These are phyloP conservation scores for Rana temporaria DNA, from an alignment of 2,113 vertebrate genomes.

Conservation along the genomic window DNA sequence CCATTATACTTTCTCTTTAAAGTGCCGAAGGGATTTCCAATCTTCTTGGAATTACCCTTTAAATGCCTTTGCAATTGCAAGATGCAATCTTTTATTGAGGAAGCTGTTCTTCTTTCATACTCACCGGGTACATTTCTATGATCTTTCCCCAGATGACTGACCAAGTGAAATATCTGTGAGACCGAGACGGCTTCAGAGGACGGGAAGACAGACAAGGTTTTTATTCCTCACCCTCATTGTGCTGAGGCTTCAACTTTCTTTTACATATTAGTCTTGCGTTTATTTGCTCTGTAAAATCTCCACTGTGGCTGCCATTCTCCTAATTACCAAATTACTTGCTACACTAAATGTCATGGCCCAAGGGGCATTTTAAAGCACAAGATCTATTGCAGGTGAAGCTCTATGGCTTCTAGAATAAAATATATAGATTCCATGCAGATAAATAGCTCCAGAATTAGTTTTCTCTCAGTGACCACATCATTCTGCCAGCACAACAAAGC, in stretches of 20 bases:
- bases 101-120: not conserved
- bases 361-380: slow-evolving; percentile 14
- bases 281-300: slow-evolving; percentile 24
- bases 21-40: too few species aligned
- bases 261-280: slow-evolving; percentile 13
- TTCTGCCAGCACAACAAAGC: not conserved
- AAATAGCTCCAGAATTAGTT: not conserved
- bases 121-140: not conserved
- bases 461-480: not conserved
- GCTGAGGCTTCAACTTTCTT: not conserved
- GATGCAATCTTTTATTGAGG: not conserved
- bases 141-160: not conserved
- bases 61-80: not conserved
- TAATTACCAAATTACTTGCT: slow-evolving; percentile 37
- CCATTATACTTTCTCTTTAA: too few species aligned
- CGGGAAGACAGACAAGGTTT: not conserved
- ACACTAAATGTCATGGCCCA: slow-evolving; percentile 24
- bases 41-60: too few species aligned
- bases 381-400: slow-evolving; percentile 23
- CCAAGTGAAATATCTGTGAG: not conserved
- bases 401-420: not conserved
- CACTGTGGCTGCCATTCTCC: not conserved
- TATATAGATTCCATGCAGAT: not conserved
- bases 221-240: not conserved
- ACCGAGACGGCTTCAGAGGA: not conserved